phyloP scores from a whole-genome alignment of 1,140 invertebrate genomes.

The Trichoplusia ni region DNA sequence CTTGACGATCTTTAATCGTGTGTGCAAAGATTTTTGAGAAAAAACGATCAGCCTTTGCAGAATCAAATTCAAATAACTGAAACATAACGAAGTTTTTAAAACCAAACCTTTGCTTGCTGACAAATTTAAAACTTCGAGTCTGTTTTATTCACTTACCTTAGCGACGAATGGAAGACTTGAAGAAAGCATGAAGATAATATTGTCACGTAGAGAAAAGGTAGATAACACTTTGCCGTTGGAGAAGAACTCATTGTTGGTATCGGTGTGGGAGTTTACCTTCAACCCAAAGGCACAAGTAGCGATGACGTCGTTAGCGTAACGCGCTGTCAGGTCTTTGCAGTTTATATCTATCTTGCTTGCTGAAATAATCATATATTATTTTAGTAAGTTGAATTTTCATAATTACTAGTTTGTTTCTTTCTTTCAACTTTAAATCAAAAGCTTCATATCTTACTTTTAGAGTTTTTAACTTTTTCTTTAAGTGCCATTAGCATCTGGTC shows the following conservation, averaged over 20 bases:
- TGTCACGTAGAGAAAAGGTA: neutral
- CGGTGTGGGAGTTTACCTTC: slow-evolving; percentile 34
- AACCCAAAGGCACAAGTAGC: slow-evolving; percentile 79
- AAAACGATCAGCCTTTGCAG: too few relatives aligned
- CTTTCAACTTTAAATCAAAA: neutral
- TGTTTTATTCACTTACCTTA: too few relatives aligned
- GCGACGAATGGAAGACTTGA: neutral
- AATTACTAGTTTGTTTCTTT: too few relatives aligned
- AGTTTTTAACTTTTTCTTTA: slow-evolving; percentile 47
- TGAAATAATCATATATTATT: slow-evolving; percentile 7
- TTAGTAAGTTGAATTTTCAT: too few relatives aligned
- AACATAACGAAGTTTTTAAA: too few relatives aligned
- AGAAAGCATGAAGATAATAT: neutral
- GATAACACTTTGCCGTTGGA: neutral
- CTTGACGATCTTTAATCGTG: slow-evolving; percentile 74
- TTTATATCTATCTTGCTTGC: slow-evolving; percentile 66
- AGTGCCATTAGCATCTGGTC: slow-evolving; percentile 53
- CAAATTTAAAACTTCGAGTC: too few relatives aligned
- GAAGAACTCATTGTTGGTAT: slow-evolving; percentile 5
- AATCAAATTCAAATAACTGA: too few relatives aligned
- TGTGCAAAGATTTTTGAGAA: too few relatives aligned
- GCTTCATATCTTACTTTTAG: slow-evolving; percentile 30
- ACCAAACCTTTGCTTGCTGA: too few relatives aligned
- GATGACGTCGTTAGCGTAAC: slow-evolving; percentile 83
- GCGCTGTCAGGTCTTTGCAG: slow-evolving; percentile 78